These are phyloP conservation scores for Acanthurus tractus DNA, from an alignment of 2,797 vertebrate species.

Conservation along the genomic window DNA sequence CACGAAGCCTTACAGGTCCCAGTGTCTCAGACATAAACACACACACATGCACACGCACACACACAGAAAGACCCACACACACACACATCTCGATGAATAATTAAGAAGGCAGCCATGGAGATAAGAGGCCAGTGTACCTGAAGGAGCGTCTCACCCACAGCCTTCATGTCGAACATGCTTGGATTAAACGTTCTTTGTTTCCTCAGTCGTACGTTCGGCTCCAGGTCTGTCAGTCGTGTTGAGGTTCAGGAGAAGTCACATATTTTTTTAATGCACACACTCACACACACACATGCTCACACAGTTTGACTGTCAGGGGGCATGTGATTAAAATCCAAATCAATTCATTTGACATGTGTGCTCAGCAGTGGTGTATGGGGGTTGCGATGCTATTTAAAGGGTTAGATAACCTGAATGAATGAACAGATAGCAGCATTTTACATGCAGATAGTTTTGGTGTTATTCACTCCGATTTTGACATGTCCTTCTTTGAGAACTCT, in stretches of 20 bases:
- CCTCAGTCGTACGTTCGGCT: slow-evolving; percentile 42
- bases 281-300: neutral
- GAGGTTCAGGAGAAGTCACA: slow-evolving; percentile 24
- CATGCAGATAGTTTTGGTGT: neutral
- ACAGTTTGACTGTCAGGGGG: slow-evolving; percentile 14
- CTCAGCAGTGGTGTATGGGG: neutral
- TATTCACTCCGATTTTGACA: neutral
- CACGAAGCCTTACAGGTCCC: slow-evolving; percentile 58
- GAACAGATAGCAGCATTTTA: neutral
- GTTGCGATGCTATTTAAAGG: neutral
- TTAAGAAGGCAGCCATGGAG: slow-evolving; percentile 69
- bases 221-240: slow-evolving; percentile 39
- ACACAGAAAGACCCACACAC: neutral
- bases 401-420: neutral
- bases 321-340: slow-evolving; percentile 10
- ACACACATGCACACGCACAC: slow-evolving; percentile 21
- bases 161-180: slow-evolving; percentile 58
- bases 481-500: neutral
- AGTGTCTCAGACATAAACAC: slow-evolving; percentile 47
- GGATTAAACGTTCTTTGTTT: slow-evolving; percentile 67
- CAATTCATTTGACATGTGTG: slow-evolving; percentile 6
- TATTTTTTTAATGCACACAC: neutral
- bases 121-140: slow-evolving; percentile 70
- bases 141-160: slow-evolving; percentile 56
- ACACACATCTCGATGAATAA: slow-evolving; percentile 76